Base-by-base conservation (phyloP, 2,888 invertebrate species). In the Nephrotoma guestfalica region DNA sequence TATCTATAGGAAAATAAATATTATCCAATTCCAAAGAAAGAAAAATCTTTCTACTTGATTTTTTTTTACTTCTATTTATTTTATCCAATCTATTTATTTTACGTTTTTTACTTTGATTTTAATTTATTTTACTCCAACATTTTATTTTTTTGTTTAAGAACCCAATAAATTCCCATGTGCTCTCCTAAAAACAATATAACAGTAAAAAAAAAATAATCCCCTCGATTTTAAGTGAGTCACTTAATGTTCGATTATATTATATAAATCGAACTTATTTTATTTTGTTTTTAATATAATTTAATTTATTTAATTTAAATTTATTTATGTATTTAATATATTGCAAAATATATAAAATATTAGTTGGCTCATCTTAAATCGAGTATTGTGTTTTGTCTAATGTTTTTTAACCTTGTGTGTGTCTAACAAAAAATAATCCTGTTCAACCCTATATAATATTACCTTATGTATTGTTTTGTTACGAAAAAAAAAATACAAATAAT, bases 351-450 rank as follows among this genome's bases (percentile, higher is more conserved):
- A 41, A n/a, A 84, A 84, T 84, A 41, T 84, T 84, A 15, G 41
- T 15, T 84, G 84, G n/a, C 84, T 84, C 84, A 84, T 84, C 42
- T 84, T 84, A 84, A 43, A 91, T 92, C 91, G 91, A 91, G 91
- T 91, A 91, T 84, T 96, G 96, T 96, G 96, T 96, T 95, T 96
- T 96, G 96, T 96, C 96, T 96, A 95, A 95, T 95, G 95, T 95
- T 94, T 93, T 94, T 93, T 94, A 95, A 95, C 96, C 93, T 95
- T 96, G 96, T 96, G 96, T 96, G 95, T 96, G 95, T 96, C 95
- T 95, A 92, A 94, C 87, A 88, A 88, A 87, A 87, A 88, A 87
- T 88, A 87, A 88, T 40, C 86, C 85, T 85, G 15, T 18, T 41
- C 41, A 84, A 84, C 71, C 51, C 71, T 30, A 71, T 30, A 71